Base-by-base conservation (phyloP, 2,888 invertebrate genomes). In the Pollenia griseotomentosa region DNA sequence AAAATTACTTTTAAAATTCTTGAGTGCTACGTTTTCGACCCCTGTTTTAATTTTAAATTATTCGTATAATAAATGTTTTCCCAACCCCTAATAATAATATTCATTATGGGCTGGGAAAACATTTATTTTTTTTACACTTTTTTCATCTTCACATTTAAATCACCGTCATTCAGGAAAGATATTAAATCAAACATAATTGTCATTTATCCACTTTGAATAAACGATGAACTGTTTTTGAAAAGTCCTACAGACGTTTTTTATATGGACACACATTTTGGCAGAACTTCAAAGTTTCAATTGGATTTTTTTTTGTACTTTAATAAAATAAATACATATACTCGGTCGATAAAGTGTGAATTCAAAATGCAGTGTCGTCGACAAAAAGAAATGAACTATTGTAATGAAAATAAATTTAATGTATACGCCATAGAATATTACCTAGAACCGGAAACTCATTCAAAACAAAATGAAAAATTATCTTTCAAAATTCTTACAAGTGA, bases 161-260 rank as follows among this genome's bases (percentile, higher is more conserved):
- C 23, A 33, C 14, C 12, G 46, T 51, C 48, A 33, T 48, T 46
- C 4, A 51, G n/a, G 51, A 68, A 48, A 57, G 44, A 55, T 66
- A 66, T 65, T 51, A 75, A 77, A 16, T 77, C 55, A 77, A 55
- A 66, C 42, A 33, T 46, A 66, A 57, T 66, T 66, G 55, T 46
- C 44, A 77, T 65, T 33, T 65, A 66, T 77, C 55, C 70, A 51
- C 70, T 70, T 53, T 70, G 6, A 10, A 70, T 42, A 53, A 48
- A 51, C n/a, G 3, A 55, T 65, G n/a, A 65, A 53, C 42, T 65
- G 44, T 65, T 65, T 77, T 40, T 12, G 23, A n/a, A 73, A 65
- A 66, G 65, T 46, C 55, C 77, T 66, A 6, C 10, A 77, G 75
- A 14, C 3, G 10, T 57, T 57, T 55, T 57, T 23, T 61, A 40